phyloP scores from a whole-genome alignment of 2,113 vertebrate genomes.

The Piaya cayana region DNA sequence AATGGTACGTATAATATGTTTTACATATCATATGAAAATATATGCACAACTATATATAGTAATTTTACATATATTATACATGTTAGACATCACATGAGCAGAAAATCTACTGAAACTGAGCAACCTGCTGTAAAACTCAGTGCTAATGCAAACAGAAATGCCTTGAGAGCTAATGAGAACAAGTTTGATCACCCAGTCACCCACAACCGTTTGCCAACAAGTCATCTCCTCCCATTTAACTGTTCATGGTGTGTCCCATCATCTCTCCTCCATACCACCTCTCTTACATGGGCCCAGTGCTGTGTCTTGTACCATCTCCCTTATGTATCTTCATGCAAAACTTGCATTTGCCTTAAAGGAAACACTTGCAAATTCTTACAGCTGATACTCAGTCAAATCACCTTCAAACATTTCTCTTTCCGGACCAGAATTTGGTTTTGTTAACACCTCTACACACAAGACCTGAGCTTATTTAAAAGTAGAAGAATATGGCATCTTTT shows the following conservation, averaged over 20 bases:
- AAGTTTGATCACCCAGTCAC: neutral
- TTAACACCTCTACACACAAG: neutral
- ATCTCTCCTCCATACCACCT: neutral
- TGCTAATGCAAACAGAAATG: neutral
- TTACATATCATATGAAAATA: neutral
- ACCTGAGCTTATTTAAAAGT: neutral
- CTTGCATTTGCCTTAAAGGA: neutral
- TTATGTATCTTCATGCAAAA: neutral
- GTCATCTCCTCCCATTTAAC: neutral
- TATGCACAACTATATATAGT: fast-evolving
- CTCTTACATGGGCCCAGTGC: neutral
- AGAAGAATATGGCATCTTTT: neutral
- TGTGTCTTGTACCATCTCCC: neutral
- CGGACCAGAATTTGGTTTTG: neutral
- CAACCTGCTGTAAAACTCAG: neutral
- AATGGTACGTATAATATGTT: neutral
- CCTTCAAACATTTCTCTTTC: neutral
- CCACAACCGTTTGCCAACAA: neutral
- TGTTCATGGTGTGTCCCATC: neutral
- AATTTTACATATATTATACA: neutral
- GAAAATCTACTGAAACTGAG: neutral
- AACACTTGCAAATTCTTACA: neutral
- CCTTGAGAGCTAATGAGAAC: neutral
- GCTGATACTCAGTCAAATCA: neutral
- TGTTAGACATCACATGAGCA: neutral